Conservation (phyloP, 2,888 invertebrate species). For the Spisula subtruncata region DNA sequence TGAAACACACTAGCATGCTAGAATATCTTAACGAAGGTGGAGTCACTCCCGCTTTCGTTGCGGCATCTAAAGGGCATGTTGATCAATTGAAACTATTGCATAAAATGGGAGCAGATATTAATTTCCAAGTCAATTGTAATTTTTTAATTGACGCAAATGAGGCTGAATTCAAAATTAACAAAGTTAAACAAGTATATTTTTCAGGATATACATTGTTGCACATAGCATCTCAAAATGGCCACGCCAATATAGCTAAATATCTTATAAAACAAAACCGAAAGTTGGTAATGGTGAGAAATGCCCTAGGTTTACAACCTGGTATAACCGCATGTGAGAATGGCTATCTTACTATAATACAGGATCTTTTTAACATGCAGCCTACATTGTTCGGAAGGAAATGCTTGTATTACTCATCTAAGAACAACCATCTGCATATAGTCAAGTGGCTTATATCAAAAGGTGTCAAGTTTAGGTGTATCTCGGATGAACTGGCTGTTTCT, state of each 20-base stretch:
- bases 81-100: constrained; percentile 37
- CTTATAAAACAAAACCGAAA: constrained; percentile 23
- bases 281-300: constrained; percentile 7
- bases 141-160: background rate
- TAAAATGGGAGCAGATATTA: constrained; percentile 42
- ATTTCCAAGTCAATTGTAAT: background rate
- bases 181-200: constrained; percentile 31
- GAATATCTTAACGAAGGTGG: constrained; percentile 32
- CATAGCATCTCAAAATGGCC: constrained; percentile 52
- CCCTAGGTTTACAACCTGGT: constrained; percentile 23
- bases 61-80: constrained; percentile 44
- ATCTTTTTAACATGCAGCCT: background rate
- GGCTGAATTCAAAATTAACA: background rate
- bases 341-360: constrained; percentile 16
- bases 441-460: constrained; percentile 33
- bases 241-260: constrained; percentile 29
- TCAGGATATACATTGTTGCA: constrained; percentile 51
- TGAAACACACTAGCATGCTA: background rate
- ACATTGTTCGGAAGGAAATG: constrained; percentile 3
- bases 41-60: constrained; percentile 47
- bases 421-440: constrained; percentile 14
- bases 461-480: constrained; percentile 31
- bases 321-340: constrained; percentile 57
- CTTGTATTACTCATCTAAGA: constrained; percentile 38
- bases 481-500: background rate